Evolutionary conservation across 2,888 invertebrate genomes (phyloP).

Genomic region (Coronaproctus castanopsis): DNA sequence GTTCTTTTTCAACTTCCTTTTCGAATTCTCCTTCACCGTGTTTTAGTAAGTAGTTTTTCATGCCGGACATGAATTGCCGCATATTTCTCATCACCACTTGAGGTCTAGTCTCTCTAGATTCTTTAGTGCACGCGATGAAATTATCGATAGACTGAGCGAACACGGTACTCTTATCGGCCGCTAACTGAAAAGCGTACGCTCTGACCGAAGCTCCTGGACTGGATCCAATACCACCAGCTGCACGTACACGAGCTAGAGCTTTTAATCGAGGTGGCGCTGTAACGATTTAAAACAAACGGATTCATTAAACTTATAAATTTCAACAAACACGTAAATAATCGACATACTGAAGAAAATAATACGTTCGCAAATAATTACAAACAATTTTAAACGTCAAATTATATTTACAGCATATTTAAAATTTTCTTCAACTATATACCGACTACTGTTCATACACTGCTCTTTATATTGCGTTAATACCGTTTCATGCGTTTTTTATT

Average conservation of each 20-base stretch:
- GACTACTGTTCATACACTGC: no score
- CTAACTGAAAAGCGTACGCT: constrained; percentile 57
- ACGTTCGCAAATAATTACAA: no score
- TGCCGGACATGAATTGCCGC: constrained; percentile 93
- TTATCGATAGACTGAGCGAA: constrained; percentile 84
- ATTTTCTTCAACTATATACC: no score
- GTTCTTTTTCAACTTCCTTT: constrained; percentile 68
- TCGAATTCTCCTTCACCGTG: constrained; percentile 87
- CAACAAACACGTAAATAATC: background rate
- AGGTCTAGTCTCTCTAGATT: constrained; percentile 71
- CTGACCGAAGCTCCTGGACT: constrained; percentile 43
- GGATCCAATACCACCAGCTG: constrained; percentile 37
- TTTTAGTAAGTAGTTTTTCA: constrained; percentile 93
- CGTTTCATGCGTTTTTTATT: no score
- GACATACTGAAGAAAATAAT: no score
- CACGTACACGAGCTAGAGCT: constrained; percentile 38
- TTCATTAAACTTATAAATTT: no score
- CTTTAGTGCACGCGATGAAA: constrained; percentile 79
- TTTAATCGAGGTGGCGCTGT: constrained; percentile 58
- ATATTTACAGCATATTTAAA: no score
- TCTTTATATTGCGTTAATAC: no score
- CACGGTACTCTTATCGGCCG: constrained; percentile 65
- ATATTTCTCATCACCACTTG: constrained; percentile 76
- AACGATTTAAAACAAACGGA: background rate
- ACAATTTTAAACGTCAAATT: no score